Base-by-base conservation (phyloP, 2,113 vertebrate genomes). In the Chamaea fasciata region DNA sequence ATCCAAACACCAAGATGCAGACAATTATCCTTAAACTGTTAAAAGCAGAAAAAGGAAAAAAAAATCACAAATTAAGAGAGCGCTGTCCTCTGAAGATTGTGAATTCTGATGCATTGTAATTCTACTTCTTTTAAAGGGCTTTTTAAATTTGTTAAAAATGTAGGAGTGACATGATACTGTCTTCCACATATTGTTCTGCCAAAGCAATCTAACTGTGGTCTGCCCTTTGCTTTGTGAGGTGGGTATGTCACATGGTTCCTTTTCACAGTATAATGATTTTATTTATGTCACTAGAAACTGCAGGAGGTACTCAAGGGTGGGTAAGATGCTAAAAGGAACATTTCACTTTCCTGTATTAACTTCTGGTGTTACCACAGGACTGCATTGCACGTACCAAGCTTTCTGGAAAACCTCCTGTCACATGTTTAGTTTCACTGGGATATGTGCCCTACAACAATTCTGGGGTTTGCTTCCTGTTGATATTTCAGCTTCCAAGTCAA, bases 401-500 rank as follows among this genome's bases (percentile, higher is more conserved):
- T 81, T 90, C 87, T 75, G 90, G 75, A 82, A 95, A 71, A 86
- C 26, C 46, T 22, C 27, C 80, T 80, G 70, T 42, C 42, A 37
- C 37, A 4, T 12, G 24, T 77, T 92, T 44, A 39, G 46, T 87
- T 96, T 75, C 69, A 46, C 24, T 41, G 65, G 73, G 57, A 30
- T 68, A 74, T 20, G 33, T 69, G 56, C 47, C 81, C 55, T 91
- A 27, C 55, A 87, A 46, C 35, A 89, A 12, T 57, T 85, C 52
- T 42, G 27, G 28, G 35, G 41, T 84, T 92, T 22, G 1, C 52
- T 93, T 95, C 84, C 92, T 94, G 70, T 78, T 94, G 87, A 50
- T 83, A 78, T 37, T 64, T 83, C 41, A 90, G 60, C 19, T 90
- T 81, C 50, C 59, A 74, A 95, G 57, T 39, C 89, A 91, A 92